phyloP scores from a whole-genome alignment of 2,888 invertebrate genomes.

The Agrypnus murinus region DNA sequence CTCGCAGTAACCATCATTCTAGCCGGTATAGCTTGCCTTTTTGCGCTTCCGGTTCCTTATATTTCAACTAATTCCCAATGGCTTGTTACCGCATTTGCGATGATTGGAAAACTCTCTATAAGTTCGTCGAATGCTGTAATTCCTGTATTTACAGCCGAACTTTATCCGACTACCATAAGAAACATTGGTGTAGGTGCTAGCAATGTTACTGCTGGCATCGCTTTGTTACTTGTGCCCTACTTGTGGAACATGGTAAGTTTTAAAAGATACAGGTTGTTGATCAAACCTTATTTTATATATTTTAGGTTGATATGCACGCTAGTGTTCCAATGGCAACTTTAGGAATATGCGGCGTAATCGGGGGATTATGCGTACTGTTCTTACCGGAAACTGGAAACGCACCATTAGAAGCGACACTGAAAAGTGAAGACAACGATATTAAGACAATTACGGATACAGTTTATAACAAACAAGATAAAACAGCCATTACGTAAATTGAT shows the following conservation, averaged over 20 bases:
- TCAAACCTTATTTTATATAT: conserved; percentile 46
- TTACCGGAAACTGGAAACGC: conserved; percentile 84
- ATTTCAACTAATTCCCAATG: conserved; percentile 76
- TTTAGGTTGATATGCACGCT: conserved; percentile 78
- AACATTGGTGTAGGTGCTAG: conserved; percentile 86
- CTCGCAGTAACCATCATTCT: conserved; percentile 80
- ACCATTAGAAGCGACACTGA: conserved; percentile 69
- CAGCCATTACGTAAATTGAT: neutral
- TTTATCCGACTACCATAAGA: conserved; percentile 86
- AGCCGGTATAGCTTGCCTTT: conserved; percentile 81
- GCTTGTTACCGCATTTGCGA: conserved; percentile 82
- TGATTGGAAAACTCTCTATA: conserved; percentile 87
- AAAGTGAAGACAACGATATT: conserved; percentile 53
- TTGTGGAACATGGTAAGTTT: conserved; percentile 83
- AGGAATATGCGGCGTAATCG: conserved; percentile 80
- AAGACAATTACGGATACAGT: conserved; percentile 28
- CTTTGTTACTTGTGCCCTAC: conserved; percentile 85
- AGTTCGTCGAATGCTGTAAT: conserved; percentile 86
- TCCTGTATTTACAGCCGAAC: conserved; percentile 85
- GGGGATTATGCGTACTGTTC: conserved; percentile 82
- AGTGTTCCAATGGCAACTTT: conserved; percentile 83
- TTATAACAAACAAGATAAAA: conserved; percentile 13
- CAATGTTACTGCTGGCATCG: conserved; percentile 84
- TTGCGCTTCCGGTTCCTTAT: conserved; percentile 73
- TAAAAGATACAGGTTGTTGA: neutral